phyloP scores from a whole-genome alignment of 2,888 invertebrate species.

The Leptinotarsa haldemani region DNA sequence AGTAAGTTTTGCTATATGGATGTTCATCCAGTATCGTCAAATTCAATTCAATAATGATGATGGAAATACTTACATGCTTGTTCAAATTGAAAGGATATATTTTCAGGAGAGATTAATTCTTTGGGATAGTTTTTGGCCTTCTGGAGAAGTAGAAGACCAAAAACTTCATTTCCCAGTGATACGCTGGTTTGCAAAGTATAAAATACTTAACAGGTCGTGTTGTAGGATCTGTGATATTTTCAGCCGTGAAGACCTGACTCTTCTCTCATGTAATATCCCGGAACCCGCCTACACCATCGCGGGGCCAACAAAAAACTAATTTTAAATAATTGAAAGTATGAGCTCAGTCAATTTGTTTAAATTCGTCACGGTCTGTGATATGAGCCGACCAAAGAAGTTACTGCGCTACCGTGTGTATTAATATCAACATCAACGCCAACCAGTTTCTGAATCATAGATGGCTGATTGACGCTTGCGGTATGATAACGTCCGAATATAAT shows the following conservation, averaged over 20 bases:
- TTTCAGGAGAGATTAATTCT: too few species aligned
- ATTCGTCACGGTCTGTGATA: constrained; percentile 59
- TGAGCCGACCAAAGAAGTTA: constrained; percentile 33
- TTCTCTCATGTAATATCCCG: background rate
- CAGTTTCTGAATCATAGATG: constrained; percentile 10
- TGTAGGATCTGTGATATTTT: too few species aligned
- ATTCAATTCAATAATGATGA: too few species aligned
- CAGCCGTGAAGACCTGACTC: background rate
- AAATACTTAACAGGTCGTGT: too few species aligned
- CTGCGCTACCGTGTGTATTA: constrained; percentile 34
- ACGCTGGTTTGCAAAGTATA: too few species aligned
- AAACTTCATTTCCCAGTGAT: too few species aligned
- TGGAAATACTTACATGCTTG: too few species aligned
- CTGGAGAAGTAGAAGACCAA: too few species aligned
- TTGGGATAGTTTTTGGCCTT: too few species aligned
- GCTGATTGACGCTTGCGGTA: background rate
- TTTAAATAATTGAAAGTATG: constrained; percentile 62
- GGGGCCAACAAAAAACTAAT: constrained; percentile 57
- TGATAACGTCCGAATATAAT: background rate
- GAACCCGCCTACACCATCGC: background rate
- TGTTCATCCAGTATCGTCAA: too few species aligned
- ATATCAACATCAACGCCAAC: constrained; percentile 25
- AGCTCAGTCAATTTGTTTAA: constrained; percentile 63
- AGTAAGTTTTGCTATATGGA: too few species aligned
- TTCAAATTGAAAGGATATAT: too few species aligned